These are phyloP conservation scores for Diplogasteroides magnus DNA, from an alignment of 1,140 invertebrate species.

Conservation along the genomic window DNA sequence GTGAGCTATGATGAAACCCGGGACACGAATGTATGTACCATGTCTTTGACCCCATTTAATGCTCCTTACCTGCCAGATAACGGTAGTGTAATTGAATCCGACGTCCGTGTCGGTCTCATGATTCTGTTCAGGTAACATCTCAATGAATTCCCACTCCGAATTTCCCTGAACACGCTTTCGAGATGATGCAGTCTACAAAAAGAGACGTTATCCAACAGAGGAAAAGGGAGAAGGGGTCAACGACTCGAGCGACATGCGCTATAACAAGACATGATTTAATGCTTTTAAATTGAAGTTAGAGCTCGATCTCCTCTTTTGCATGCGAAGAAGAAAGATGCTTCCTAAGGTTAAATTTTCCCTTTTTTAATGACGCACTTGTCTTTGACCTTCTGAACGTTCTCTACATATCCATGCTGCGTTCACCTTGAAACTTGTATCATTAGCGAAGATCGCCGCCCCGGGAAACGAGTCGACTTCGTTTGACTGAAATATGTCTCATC, in stretches of 20 bases:
- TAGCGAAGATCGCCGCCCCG: too few relatives aligned
- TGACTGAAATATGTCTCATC: too few relatives aligned
- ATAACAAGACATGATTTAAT: background rate
- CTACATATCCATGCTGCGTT: too few relatives aligned
- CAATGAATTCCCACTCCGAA: slow-evolving; percentile 12
- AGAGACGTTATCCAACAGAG: background rate
- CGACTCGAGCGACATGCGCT: background rate
- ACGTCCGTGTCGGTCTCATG: slow-evolving; percentile 9
- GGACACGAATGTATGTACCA: too few relatives aligned
- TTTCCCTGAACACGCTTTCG: slow-evolving; percentile 9
- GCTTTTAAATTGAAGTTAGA: background rate
- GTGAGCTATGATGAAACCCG: too few relatives aligned
- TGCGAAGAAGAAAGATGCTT: background rate
- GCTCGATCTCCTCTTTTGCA: background rate
- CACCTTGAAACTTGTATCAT: too few relatives aligned
- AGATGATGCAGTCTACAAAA: background rate
- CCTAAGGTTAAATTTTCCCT: too few relatives aligned
- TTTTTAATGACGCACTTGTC: too few relatives aligned
- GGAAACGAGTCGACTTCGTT: too few relatives aligned
- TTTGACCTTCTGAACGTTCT: too few relatives aligned
- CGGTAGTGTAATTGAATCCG: slow-evolving; percentile 10
- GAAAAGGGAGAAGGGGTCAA: background rate
- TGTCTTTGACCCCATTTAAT: too few relatives aligned
- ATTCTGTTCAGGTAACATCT: background rate
- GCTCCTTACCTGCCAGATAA: slow-evolving; percentile 6